Evolutionary conservation across 2,888 invertebrate species (phyloP).

Genomic region (Drosophila siamana): DNA sequence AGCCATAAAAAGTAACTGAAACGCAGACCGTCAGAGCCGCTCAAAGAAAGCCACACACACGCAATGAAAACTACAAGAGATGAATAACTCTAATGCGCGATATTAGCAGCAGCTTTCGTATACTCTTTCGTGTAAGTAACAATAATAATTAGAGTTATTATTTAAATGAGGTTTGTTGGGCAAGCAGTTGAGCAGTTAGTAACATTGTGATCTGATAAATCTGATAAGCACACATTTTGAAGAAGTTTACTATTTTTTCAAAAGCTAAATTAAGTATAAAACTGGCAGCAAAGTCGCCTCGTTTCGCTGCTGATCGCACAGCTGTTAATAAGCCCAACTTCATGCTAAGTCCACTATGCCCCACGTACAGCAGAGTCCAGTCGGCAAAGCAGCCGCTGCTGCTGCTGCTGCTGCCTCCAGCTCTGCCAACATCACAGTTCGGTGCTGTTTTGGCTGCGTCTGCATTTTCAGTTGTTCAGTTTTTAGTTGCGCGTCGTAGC

Average conservation of each 20-base stretch:
- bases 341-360: neutral
- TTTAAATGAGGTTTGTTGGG: neutral
- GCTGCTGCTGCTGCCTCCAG: neutral
- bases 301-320: neutral
- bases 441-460: conserved; percentile 64
- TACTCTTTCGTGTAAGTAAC: neutral
- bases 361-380: conserved; percentile 33
- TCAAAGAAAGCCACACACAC: conserved; percentile 63
- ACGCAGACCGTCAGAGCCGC: conserved; percentile 38
- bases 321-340: neutral
- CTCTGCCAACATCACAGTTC: conserved; percentile 25
- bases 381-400: conserved; percentile 17
- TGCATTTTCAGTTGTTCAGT: conserved; percentile 67
- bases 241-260: too few species aligned
- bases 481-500: conserved; percentile 80
- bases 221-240: too few species aligned
- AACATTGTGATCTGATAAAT: too few species aligned
- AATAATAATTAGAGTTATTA: neutral
- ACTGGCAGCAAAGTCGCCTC: too few species aligned
- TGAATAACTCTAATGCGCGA: neutral
- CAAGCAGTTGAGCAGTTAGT: neutral
- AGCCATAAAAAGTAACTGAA: conserved; percentile 72
- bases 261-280: neutral
- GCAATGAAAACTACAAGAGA: conserved; percentile 43
- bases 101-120: neutral